Evolutionary conservation across 2,888 invertebrate genomes (phyloP), one percentile per base, ranked within the genome.

Genomic region (Microctonus aethiopoides): DNA sequence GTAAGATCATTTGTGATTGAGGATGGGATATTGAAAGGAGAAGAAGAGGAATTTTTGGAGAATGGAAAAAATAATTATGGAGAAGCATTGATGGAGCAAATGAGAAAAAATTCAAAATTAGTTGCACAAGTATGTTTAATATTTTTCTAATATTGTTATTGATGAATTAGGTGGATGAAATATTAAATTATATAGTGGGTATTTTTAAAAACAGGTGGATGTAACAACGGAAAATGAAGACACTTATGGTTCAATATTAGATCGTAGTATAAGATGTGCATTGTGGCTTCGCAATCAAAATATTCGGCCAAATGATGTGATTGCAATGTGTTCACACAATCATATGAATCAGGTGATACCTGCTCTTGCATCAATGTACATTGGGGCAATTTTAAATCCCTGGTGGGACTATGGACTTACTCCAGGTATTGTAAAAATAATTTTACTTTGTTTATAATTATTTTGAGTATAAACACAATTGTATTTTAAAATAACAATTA

Each of bases 281-380:
- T 57, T 81, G 0, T 84, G 83, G 83, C n/a, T 84, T 60, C 72
- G 73, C 57, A 79, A 79, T 22, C 74, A 82, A 68, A 79, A 79
- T 1, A 64, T 83, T 2, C 62, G 67, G 29, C 36, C 67, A 0
- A 75, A 73, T 0, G 83, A 84, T 29, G 68, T 83, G 1, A 54
- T 84, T 22, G 65, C 66, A 9, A 61, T 82, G 26, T 81, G 81
- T 13, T 77, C 81, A 1, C 75, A 78, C 22, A 81, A 82, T 72
- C 79, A 78, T 0, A 41, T 78, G 4, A 79, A 83, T 39, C 65
- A 67, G 9, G 74, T 78, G 9, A 75, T 78, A 16, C 83, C 84
- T 0, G 80, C 72, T n/a, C 22, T 82, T 0, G 81, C 82, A 6
- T 68, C 78, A 0, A 26, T 79, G 7, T 81, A 72, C 7, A 32